Evolutionary conservation across 2,113 vertebrate genomes (phyloP).

Genomic region (Tragulus kanchil): DNA sequence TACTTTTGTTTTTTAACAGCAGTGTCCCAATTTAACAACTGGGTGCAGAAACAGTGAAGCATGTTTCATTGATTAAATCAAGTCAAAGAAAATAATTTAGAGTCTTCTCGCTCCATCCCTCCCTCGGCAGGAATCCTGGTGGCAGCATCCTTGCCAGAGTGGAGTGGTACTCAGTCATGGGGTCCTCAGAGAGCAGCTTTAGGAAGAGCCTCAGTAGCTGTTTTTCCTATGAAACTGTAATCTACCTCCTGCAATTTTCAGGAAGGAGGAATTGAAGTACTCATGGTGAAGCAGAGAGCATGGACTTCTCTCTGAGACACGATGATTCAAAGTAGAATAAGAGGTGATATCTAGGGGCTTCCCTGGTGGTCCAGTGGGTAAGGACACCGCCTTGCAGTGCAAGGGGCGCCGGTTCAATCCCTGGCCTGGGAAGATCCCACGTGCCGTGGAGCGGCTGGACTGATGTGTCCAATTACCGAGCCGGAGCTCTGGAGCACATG

Average conservation of each 20-base stretch:
- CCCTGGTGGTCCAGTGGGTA: too few species aligned
- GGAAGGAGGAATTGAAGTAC: not conserved
- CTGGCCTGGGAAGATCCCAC: too few species aligned
- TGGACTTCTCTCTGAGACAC: not conserved
- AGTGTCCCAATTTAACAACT: not conserved
- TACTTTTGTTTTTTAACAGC: not conserved
- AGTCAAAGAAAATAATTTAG: constrained; percentile 7
- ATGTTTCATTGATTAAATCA: not conserved
- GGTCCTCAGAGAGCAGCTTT: not conserved
- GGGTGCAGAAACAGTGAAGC: not conserved
- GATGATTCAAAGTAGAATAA: not conserved
- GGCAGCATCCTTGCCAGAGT: not conserved
- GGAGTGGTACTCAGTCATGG: not conserved
- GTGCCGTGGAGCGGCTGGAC: too few species aligned
- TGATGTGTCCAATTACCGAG: too few species aligned
- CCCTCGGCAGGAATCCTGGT: not conserved
- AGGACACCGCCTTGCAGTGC: too few species aligned
- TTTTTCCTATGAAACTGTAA: not conserved
- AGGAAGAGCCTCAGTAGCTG: not conserved
- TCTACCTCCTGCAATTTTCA: not conserved
- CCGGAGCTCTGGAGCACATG: too few species aligned
- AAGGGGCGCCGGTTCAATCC: too few species aligned
- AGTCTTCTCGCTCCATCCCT: not conserved
- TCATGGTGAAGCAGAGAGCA: not conserved
- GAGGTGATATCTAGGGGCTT: not conserved